Evolutionary conservation across 2,797 vertebrate genomes (phyloP).

Genomic region (Gadopsis bispinosus): DNA sequence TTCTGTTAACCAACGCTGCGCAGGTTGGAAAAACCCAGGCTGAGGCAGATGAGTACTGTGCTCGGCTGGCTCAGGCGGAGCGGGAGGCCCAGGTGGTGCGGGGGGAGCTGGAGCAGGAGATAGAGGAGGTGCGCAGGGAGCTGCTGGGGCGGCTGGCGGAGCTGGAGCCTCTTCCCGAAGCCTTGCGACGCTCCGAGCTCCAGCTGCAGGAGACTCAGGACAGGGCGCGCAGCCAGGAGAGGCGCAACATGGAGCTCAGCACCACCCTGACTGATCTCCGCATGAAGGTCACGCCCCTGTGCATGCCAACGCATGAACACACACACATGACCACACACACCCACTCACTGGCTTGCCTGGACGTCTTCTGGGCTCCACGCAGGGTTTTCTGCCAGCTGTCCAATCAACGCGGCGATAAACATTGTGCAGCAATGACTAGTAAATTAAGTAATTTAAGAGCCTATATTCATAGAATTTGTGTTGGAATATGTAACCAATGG

Average conservation of each 20-base stretch:
- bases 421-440: too few species aligned
- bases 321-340: background rate
- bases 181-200: slow-evolving; percentile 85
- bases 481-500: too few species aligned
- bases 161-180: slow-evolving; percentile 91
- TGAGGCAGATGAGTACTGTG: slow-evolving; percentile 88
- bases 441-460: too few species aligned
- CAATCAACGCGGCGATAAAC: too few species aligned
- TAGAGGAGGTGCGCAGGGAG: slow-evolving; percentile 86
- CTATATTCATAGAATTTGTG: too few species aligned
- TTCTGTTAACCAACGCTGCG: background rate
- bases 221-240: slow-evolving; percentile 87
- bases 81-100: slow-evolving; percentile 83
- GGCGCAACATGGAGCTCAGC: slow-evolving; percentile 87
- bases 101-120: slow-evolving; percentile 86
- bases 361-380: too few species aligned
- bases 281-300: slow-evolving; percentile 83
- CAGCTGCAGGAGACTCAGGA: slow-evolving; percentile 90
- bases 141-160: slow-evolving; percentile 87
- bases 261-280: slow-evolving; percentile 87
- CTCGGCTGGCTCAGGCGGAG: slow-evolving; percentile 85
- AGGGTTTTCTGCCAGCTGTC: too few species aligned
- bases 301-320: background rate
- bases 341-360: too few species aligned
- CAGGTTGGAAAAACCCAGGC: slow-evolving; percentile 89